Evolutionary conservation across 1,140 invertebrate species (phyloP).

Genomic region (Papilio dardanus): DNA sequence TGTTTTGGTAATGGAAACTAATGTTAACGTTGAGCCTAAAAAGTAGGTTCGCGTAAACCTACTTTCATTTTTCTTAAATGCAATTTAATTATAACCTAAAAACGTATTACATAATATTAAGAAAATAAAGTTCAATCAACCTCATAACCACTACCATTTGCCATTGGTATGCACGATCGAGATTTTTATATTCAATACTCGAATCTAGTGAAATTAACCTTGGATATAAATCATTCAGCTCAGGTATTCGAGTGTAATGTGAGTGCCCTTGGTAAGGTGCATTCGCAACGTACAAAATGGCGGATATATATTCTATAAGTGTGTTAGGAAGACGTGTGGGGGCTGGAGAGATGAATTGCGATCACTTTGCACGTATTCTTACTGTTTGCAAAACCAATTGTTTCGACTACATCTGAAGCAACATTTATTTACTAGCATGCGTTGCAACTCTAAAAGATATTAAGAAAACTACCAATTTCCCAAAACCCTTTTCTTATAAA

Average conservation of each 20-base stretch:
- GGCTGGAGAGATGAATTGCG: slow-evolving; percentile 24
- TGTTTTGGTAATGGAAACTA: too few species aligned
- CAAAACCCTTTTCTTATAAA: too few species aligned
- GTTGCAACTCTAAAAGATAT: too few species aligned
- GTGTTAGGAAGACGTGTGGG: slow-evolving; percentile 31
- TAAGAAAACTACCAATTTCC: too few species aligned
- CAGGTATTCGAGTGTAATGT: slow-evolving; percentile 43
- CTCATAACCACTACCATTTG: not conserved
- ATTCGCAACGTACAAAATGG: slow-evolving; percentile 40
- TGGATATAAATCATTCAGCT: slow-evolving; percentile 43
- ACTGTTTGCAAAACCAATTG: not conserved
- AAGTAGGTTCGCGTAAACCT: not conserved
- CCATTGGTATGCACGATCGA: slow-evolving; percentile 8
- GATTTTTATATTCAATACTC: slow-evolving; percentile 28
- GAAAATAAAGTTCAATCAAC: slow-evolving; percentile 33
- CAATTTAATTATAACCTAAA: slow-evolving; percentile 7
- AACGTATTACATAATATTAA: slow-evolving; percentile 9
- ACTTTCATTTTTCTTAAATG: slow-evolving; percentile 18
- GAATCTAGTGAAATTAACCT: slow-evolving; percentile 56
- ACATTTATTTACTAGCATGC: not conserved
- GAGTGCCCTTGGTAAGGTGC: slow-evolving; percentile 44
- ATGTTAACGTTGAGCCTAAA: too few species aligned
- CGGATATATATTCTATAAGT: slow-evolving; percentile 45
- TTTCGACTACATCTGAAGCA: not conserved
- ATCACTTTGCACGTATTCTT: slow-evolving; percentile 25